Percentiles rank a stretch among this genome's conserved stretches.
phyloP scores from a whole-genome alignment of 2,113 vertebrate genomes.

The Chloropsis hardwickii region DNA sequence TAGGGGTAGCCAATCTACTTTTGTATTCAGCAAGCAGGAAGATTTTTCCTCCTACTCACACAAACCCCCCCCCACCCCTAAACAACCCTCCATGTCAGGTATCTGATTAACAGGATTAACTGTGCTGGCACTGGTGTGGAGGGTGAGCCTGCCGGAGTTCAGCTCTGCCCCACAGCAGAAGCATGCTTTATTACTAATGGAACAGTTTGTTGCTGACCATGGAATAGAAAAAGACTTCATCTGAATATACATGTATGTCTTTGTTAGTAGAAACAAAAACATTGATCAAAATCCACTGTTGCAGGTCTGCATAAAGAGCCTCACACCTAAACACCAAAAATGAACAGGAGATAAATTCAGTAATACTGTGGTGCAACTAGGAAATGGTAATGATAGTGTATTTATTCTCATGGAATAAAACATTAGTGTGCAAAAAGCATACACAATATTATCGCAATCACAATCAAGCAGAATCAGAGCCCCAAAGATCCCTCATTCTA shows the following conservation, averaged over 20 bases:
- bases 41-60: neutral
- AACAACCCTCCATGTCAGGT: neutral
- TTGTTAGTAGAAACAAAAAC: neutral
- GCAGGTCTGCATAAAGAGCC: neutral
- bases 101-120: neutral
- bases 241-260: neutral
- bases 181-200: neutral
- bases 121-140: neutral
- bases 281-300: neutral
- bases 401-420: neutral
- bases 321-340: neutral
- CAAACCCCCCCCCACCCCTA: neutral
- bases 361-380: neutral
- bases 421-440: neutral
- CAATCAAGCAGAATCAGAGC: neutral
- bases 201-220: neutral
- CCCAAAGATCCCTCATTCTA: neutral
- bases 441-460: neutral
- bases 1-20: neutral
- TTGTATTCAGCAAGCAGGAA: neutral
- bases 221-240: neutral
- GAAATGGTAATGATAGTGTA: neutral
- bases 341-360: neutral
- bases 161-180: neutral
- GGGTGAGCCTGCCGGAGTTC: neutral